Percentiles rank a stretch among this genome's conserved stretches.
Evolutionary conservation across 2,113 vertebrate species (phyloP).

Genomic region (Saiga tatarica): DNA sequence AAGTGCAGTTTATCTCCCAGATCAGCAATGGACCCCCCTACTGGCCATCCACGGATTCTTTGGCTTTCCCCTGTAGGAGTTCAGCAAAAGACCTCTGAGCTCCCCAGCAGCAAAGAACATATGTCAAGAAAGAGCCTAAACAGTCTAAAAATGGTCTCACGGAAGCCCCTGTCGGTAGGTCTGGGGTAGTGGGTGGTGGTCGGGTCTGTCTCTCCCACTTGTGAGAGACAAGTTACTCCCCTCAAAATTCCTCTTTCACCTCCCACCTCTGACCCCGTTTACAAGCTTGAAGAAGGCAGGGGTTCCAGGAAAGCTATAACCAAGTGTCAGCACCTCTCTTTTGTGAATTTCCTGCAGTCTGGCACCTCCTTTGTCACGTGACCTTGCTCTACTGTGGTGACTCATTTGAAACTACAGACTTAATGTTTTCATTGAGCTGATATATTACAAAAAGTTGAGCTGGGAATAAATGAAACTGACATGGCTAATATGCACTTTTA

Average conservation of each 20-base stretch:
- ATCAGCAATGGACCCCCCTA: rapidly evolving
- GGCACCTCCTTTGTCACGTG: neutral
- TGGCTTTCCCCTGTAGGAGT: neutral
- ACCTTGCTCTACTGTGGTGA: neutral
- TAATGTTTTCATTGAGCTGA: constrained; percentile 17
- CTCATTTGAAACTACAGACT: neutral
- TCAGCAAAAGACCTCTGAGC: neutral
- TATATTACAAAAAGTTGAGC: neutral
- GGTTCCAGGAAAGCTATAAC: neutral
- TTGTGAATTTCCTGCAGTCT: neutral
- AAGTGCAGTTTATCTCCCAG: neutral
- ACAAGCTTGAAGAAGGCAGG: neutral
- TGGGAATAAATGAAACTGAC: neutral
- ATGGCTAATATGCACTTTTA: neutral
- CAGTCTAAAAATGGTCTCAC: rapidly evolving
- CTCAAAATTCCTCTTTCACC: neutral
- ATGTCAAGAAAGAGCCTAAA: neutral
- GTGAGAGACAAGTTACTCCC: neutral
- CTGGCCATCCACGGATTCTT: neutral
- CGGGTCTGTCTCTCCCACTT: rapidly evolving
- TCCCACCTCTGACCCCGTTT: neutral
- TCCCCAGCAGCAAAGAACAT: neutral
- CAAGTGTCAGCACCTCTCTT: neutral
- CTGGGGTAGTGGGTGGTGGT: neutral
- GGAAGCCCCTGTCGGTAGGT: neutral